These are phyloP conservation scores for Epinephelus cyanopodus DNA, from an alignment of 2,113 vertebrate genomes.

Conservation along the genomic window DNA sequence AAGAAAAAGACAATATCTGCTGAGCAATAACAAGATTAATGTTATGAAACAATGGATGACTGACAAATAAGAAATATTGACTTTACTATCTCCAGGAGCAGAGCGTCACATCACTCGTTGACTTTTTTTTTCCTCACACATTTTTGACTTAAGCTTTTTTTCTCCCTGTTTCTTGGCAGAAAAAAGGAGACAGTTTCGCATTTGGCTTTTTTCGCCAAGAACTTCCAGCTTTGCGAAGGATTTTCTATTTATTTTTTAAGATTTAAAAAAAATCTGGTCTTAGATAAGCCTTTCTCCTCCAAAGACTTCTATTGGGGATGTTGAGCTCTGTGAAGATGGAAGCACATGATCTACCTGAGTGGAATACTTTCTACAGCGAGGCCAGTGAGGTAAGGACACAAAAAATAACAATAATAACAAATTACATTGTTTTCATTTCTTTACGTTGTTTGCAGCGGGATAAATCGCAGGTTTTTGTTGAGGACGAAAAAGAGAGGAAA, in stretches of 20 bases:
- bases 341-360: conserved; percentile 88
- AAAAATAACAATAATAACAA: neutral
- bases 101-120: conserved; percentile 1
- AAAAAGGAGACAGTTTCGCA: conserved; percentile 26
- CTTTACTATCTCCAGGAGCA: conserved; percentile 40
- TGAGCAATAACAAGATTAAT: conserved; percentile 34
- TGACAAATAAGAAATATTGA: conserved; percentile 65
- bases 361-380: conserved; percentile 89
- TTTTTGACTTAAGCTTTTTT: conserved; percentile 20
- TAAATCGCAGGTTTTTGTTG: neutral
- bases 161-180: conserved; percentile 5
- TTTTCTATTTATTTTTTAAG: conserved; percentile 21
- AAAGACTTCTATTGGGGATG: conserved; percentile 82
- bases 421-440: neutral
- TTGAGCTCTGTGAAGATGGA: conserved; percentile 92
- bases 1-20: conserved; percentile 36
- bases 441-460: neutral
- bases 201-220: neutral
- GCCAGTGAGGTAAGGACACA: conserved; percentile 83
- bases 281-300: conserved; percentile 46
- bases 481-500: neutral
- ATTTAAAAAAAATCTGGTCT: neutral
- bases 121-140: neutral
- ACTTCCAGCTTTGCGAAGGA: conserved; percentile 34
- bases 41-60: conserved; percentile 72